Evolutionary conservation across 1,140 invertebrate species (phyloP).

Genomic region (Listronotus oregonensis): DNA sequence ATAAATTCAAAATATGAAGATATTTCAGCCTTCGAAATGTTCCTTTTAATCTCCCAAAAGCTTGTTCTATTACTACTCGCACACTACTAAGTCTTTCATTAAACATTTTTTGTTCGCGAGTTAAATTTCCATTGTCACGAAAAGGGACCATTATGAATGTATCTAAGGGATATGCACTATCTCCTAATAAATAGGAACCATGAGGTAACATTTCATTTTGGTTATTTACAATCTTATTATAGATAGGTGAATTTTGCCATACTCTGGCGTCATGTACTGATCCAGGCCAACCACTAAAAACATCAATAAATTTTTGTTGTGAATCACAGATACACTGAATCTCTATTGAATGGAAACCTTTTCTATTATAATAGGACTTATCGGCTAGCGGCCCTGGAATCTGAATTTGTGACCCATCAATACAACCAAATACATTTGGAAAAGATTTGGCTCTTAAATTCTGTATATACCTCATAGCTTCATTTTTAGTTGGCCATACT

Average conservation of each 20-base stretch:
- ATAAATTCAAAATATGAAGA: constrained; percentile 1
- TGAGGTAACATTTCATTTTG: background rate
- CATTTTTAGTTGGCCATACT: too few species aligned
- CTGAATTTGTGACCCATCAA: constrained; percentile 5
- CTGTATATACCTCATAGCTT: background rate
- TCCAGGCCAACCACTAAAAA: constrained; percentile 53
- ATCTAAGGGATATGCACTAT: too few species aligned
- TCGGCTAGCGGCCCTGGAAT: constrained; percentile 9
- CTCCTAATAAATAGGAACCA: too few species aligned
- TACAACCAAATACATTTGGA: constrained; percentile 14
- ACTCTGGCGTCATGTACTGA: constrained; percentile 51
- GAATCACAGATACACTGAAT: constrained; percentile 55
- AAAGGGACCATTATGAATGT: too few species aligned
- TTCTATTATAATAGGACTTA: constrained; percentile 53
- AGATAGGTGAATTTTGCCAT: constrained; percentile 40
- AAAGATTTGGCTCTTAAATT: background rate
- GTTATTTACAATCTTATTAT: background rate
- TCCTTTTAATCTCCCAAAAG: constrained; percentile 5
- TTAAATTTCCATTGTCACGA: too few species aligned
- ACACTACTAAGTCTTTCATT: too few species aligned
- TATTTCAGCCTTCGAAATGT: constrained; percentile 3
- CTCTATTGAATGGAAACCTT: constrained; percentile 56
- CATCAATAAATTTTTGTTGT: constrained; percentile 51
- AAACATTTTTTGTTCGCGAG: too few species aligned
- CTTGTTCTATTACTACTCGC: constrained; percentile 5